A percentile compares a stretch with the other conserved stretches of the same genome.
Conservation (phyloP, 2,797 vertebrate genomes). For the Rhynchotus rufescens region DNA sequence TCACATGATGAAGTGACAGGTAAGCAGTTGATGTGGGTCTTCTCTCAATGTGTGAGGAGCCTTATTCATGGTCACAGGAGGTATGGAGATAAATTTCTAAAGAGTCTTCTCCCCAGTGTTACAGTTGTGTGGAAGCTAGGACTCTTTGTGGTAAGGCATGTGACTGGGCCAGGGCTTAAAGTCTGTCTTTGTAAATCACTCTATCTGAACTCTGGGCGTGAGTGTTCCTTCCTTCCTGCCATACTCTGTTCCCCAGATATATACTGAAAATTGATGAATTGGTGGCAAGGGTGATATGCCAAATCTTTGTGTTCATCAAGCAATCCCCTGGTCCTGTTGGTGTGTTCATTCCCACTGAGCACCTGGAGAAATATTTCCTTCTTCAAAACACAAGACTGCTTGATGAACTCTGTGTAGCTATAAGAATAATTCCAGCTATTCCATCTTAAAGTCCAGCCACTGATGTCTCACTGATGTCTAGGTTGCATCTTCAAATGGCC, state of each 20-base stretch:
- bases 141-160: background rate
- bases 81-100: background rate
- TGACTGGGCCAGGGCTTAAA: background rate
- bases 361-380: background rate
- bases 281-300: background rate
- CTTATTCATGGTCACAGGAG: background rate
- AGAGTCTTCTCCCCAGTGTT: background rate
- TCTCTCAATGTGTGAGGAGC: fast-evolving
- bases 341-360: background rate
- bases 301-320: background rate
- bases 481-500: background rate
- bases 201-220: background rate
- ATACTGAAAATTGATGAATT: background rate
- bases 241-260: background rate
- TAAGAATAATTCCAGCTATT: background rate
- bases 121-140: background rate
- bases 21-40: background rate
- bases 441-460: background rate
- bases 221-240: background rate
- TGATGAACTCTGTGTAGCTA: background rate
- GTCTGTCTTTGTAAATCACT: background rate
- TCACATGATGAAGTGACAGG: background rate
- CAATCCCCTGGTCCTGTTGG: fast-evolving
- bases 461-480: background rate
- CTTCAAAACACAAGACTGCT: background rate